phyloP scores from a whole-genome alignment of 2,888 invertebrate species.

The Drosophila mayaguana region DNA sequence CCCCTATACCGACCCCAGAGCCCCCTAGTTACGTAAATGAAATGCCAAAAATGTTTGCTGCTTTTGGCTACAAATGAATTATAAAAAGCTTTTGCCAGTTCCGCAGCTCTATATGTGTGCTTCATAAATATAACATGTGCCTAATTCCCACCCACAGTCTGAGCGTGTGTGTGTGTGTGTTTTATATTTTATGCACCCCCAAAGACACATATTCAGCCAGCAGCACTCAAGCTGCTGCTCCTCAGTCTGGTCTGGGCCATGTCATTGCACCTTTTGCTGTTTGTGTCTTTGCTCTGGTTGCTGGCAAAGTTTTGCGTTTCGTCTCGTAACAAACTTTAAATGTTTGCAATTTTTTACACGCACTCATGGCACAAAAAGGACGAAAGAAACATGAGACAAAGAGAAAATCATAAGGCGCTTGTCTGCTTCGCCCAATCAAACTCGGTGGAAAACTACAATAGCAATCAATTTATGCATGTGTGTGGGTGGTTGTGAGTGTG shows the following conservation, averaged over 20 bases:
- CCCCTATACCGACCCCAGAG: background rate
- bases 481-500: background rate
- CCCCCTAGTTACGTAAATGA: conserved; percentile 34
- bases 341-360: conserved; percentile 64
- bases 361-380: conserved; percentile 6
- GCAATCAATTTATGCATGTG: conserved; percentile 3
- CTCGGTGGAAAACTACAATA: conserved; percentile 34
- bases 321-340: conserved; percentile 61
- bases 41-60: conserved; percentile 38
- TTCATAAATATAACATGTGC: conserved; percentile 52
- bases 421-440: conserved; percentile 44
- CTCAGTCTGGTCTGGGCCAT: conserved; percentile 34
- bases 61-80: conserved; percentile 54
- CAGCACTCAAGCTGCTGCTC: background rate
- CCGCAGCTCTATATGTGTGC: conserved; percentile 44
- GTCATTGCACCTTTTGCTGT: conserved; percentile 54
- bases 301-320: conserved; percentile 36
- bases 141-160: conserved; percentile 26
- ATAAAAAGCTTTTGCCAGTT: conserved; percentile 48
- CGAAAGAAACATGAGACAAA: conserved; percentile 32
- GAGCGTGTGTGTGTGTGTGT: conserved; percentile 7
- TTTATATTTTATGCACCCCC: conserved; percentile 61
- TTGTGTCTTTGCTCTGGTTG: conserved; percentile 8
- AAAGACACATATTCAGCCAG: conserved; percentile 19
- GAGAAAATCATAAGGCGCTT: conserved; percentile 56